Conservation (phyloP, 1,140 invertebrate genomes). For the Bombyx mandarina region DNA sequence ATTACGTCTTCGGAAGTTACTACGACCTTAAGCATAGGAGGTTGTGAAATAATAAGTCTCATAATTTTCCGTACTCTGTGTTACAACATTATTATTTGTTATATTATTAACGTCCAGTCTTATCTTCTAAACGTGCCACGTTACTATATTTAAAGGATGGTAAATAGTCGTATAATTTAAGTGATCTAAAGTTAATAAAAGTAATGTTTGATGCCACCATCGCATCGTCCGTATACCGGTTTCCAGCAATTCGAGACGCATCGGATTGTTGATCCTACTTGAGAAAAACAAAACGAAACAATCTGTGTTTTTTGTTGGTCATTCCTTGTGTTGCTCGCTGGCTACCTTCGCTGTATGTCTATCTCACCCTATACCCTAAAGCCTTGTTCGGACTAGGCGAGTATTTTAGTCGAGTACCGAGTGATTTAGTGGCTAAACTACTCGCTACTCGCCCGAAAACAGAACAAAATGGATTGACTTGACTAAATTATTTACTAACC, state of each 20-base stretch:
- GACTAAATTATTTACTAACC: no score
- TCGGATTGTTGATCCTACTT: constrained; percentile 51
- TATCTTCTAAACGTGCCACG: no score
- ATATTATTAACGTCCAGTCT: not conserved
- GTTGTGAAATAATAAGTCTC: constrained; percentile 5
- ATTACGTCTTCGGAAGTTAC: constrained; percentile 10
- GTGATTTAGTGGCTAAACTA: no score
- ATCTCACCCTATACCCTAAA: no score
- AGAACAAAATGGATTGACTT: no score
- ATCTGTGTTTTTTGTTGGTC: constrained; percentile 42
- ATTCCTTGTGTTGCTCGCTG: constrained; percentile 18
- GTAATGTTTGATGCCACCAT: constrained; percentile 26
- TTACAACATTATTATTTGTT: not conserved
- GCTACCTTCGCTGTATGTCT: constrained; percentile 31
- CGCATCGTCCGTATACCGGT: constrained; percentile 43
- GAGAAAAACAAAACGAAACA: constrained; percentile 60
- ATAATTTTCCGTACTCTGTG: constrained; percentile 3
- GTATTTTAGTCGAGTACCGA: no score
- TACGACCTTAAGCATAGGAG: constrained; percentile 6
- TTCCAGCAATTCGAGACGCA: constrained; percentile 41
- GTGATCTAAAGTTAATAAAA: constrained; percentile 33
- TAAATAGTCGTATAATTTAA: constrained; percentile 18
- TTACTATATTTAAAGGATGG: not conserved
- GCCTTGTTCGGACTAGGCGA: no score
- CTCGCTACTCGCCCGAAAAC: no score